Evolutionary conservation across 2,113 vertebrate species (phyloP).

Genomic region (Pterocles burchelli): DNA sequence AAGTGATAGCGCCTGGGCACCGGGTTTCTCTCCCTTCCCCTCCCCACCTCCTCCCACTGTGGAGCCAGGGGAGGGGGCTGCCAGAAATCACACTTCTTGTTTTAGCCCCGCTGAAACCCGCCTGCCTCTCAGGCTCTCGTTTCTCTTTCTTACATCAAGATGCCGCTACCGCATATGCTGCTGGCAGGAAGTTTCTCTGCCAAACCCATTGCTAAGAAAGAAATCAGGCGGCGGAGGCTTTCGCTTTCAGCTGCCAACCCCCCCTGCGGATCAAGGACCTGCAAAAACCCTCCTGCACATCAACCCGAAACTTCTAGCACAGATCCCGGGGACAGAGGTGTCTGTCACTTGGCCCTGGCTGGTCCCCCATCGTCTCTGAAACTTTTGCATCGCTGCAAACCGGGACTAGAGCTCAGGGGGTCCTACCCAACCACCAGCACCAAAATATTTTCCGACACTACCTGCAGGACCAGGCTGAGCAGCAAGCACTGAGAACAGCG

Average conservation of each 20-base stretch:
- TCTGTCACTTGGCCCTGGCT: rapidly evolving
- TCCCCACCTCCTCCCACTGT: background rate
- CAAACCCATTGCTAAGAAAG: background rate
- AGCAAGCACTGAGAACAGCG: rapidly evolving
- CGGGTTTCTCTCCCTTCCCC: rapidly evolving
- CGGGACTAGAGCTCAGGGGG: rapidly evolving
- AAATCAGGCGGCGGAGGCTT: background rate
- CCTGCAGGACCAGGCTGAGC: background rate
- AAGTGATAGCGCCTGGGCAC: rapidly evolving
- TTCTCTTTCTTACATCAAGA: background rate
- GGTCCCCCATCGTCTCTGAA: rapidly evolving
- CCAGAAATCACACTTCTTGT: background rate
- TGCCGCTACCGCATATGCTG: background rate
- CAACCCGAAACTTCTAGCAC: background rate
- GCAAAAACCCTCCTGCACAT: background rate
- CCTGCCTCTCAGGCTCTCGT: background rate
- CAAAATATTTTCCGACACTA: rapidly evolving
- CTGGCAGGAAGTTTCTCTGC: background rate
- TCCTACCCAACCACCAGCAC: background rate
- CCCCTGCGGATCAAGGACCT: rapidly evolving
- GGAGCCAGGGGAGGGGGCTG: background rate
- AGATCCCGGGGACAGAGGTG: background rate
- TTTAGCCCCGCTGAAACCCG: background rate
- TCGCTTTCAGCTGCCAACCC: background rate
- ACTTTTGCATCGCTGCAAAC: rapidly evolving